Base-by-base conservation (phyloP, 2,888 invertebrate species). In the Pachymerium ferrugineum region DNA sequence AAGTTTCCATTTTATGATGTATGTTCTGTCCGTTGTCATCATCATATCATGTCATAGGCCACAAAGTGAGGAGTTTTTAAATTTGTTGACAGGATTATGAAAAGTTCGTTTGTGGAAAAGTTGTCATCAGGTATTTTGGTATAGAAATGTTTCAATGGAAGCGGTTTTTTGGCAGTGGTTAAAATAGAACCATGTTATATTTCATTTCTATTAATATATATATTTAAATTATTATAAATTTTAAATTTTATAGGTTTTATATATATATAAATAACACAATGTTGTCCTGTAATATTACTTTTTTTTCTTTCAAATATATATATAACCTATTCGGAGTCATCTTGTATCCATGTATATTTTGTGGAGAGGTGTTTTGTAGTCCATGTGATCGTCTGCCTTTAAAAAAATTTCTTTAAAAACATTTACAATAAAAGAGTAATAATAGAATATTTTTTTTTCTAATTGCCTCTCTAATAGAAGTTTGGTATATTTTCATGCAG, bases 361-460 rank as follows among this genome's bases (percentile, higher is more conserved):
- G 73, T 73, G 73, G 73, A 73, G 73, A 73, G 73, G 73, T 73
- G 73, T 73, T n/a, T 62, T 73, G 73, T 73, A 73, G 31, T 73
- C 73, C 73, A 73, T 73, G 73, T 73, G 73, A 73, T 73, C 73
- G 73, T 73, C 62, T 62, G 73, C 73, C 73, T 73, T 73, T 68
- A 73, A 30, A 68, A 73, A 31, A 73, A 35, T 62, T 62, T 62
- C 62, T 62, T 62, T 25, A 62, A 62, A 62, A 62, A 62, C 62
- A 62, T 62, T 62, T 62, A 47, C 22, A 47, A 47, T n/a, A n/a
- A 47, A 47, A 19, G 22, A 28, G 28, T 62, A 62, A 62, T 62
- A 22, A 62, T 28, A 62, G 10, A 28, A 62, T 10, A 62, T 62
- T 62, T 62, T 62, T 22, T 62, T 62, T 62, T 62, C 62, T 62